These are phyloP conservation scores for Plebejus argus DNA, from an alignment of 2,888 invertebrate genomes.

Conservation along the genomic window DNA sequence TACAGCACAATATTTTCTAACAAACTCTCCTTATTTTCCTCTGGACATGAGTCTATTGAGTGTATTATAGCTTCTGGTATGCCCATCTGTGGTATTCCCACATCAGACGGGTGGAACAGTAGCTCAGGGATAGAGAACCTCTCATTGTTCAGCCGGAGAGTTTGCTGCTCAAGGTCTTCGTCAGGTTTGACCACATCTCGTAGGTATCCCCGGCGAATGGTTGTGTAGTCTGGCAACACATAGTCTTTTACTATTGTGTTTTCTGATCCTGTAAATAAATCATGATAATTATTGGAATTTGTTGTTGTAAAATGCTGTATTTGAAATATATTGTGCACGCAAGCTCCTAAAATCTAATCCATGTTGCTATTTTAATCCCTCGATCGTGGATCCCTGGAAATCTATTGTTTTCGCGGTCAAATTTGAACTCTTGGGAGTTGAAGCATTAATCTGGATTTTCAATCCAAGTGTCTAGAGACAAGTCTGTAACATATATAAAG, in stretches of 20 bases:
- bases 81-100: constrained; percentile 95
- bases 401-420: no score
- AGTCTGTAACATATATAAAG: no score
- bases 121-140: constrained; percentile 97
- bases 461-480: no score
- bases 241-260: constrained; percentile 93
- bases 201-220: constrained; percentile 89
- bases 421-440: no score
- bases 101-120: constrained; percentile 95
- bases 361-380: no score
- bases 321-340: no score
- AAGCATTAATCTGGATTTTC: no score
- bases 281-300: no score
- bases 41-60: constrained; percentile 87
- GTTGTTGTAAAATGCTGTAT: no score
- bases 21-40: constrained; percentile 87
- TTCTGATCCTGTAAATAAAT: constrained; percentile 66
- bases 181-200: constrained; percentile 63
- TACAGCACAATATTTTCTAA: constrained; percentile 91
- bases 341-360: no score
- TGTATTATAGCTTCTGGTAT: constrained; percentile 93
- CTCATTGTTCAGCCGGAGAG: constrained; percentile 94
- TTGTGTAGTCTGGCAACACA: constrained; percentile 97
- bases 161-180: constrained; percentile 84
- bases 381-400: no score